Evolutionary conservation across 2,888 invertebrate genomes (phyloP).

Genomic region (Hypsopygia costalis): DNA sequence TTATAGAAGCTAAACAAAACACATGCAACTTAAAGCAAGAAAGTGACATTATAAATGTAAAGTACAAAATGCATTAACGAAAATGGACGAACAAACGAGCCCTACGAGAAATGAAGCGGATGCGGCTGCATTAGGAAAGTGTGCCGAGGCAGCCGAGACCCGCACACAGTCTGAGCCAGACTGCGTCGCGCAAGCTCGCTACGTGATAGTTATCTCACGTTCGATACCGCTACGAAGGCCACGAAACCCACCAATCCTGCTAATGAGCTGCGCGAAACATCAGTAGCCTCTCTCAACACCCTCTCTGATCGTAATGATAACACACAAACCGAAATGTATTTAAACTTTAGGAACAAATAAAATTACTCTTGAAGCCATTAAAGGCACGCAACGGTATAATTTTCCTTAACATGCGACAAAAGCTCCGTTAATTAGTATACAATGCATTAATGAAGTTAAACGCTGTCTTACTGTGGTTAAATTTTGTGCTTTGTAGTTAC

Average conservation of each 20-base stretch:
- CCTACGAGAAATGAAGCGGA: conserved; percentile 57
- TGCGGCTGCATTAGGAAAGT: conserved; percentile 65
- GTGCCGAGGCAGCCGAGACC: conserved; percentile 42
- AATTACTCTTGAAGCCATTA: neutral
- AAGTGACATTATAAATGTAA: too few relatives aligned
- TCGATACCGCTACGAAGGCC: conserved; percentile 33
- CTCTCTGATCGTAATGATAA: conserved; percentile 4
- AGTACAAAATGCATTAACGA: too few relatives aligned
- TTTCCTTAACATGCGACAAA: conserved; percentile 1
- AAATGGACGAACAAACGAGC: conserved; percentile 42
- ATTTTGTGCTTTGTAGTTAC: too few relatives aligned
- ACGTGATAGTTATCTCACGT: conserved; percentile 48
- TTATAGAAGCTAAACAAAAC: too few relatives aligned
- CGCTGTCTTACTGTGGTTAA: too few relatives aligned
- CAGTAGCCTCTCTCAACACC: conserved; percentile 4
- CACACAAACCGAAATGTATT: neutral
- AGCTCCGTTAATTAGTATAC: conserved; percentile 2
- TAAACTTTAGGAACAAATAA: conserved; percentile 11
- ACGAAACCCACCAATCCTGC: conserved; percentile 26
- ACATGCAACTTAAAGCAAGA: too few relatives aligned
- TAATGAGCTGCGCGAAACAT: conserved; percentile 25
- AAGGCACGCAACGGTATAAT: neutral
- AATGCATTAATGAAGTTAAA: neutral
- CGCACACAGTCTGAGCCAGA: conserved; percentile 38
- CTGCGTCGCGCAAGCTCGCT: conserved; percentile 28